Evolutionary conservation across 1,140 invertebrate genomes (phyloP), one percentile per base, ranked within the genome.

Genomic region (Leucophenga varia): DNA sequence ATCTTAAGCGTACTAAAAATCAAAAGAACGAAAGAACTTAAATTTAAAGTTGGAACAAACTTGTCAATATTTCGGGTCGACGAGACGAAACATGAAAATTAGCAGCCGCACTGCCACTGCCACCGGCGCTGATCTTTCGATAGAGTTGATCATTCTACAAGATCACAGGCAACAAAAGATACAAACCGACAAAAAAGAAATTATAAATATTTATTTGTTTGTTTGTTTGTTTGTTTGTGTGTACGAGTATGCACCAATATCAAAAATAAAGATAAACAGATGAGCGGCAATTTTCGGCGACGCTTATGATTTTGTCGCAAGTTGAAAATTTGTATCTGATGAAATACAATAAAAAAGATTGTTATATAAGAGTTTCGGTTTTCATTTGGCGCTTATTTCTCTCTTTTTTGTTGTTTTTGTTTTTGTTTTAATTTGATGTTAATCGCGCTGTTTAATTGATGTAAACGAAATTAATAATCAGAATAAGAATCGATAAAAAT

Each of bases 311-410:
- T 37, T 37, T 37, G 35, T 37, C 35, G 14, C 35, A 37, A 17
- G 3, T 5, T 25, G 5, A 25, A 25, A 25, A 25, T 6, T 10
- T 10, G 22, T 25, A 25, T 6, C 5, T 25, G 22, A 6, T 25
- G 10, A 25, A 25, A 25, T 6, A 25, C 5, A 25, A 25, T 6
- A 25, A 25, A 25, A n/a, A 25, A 25, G 21, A 38, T 52, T 20
- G 19, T 47, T 41, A 46, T 7, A 19, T 34, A 40, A 49, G 42
- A 37, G 57, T 51, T 64, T 64, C 61, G 61, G 61, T 67, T 65
- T 65, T 65, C 61, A 65, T 65, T 65, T 67, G 61, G 61, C 61
- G 63, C 61, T 58, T 44, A 58, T 25, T 49, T 35, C 45, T 31
- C 30, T 48, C 55, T 46, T 54, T 48, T 56, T 52, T 59, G 6